Base-by-base conservation (phyloP, 2,113 vertebrate genomes). In the Symphodus melops region DNA sequence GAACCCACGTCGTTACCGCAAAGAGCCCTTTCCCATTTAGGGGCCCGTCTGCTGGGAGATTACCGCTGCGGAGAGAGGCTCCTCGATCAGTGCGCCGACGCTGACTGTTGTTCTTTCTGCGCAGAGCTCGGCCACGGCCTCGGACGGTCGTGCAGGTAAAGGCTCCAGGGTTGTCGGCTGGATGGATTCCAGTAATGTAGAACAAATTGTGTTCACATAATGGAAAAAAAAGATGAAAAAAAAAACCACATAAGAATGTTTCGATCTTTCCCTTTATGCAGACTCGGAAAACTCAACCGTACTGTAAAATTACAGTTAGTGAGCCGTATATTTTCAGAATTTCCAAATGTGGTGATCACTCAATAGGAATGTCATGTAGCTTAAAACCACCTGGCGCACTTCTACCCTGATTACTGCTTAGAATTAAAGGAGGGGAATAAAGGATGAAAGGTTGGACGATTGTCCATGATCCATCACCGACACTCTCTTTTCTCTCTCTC, bases 21-120 rank as follows among this genome's bases (percentile, higher is more conserved):
- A 60, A 83, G 75, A 88, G 85, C 73, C 80, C 77, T 81, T 89
- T 75, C 81, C 84, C 82, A 78, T 86, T 92, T 76, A 79, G 75
- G 39, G 77, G 72, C 55, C 88, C 87, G 88, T 81, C 87, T 87
- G 79, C 46, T 49, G 77, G 65, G 84, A 92, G 90, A 91, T 91
- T 80, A 88, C 76, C 70, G 49, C 74, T 25, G 69, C 6, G 28
- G 76, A 74, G 67, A 56, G 46, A 62, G 65, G 66, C 33, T 62
- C 66, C 63, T 88, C 80, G 3, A 86, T 79, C 79, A 81, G 23
- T n/a, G 80, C 68, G 62, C 55, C 62, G 63, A 25, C 57, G 54
- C 68, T 66, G 75, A 72, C 68, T 69, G 2, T 75, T 82, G 63
- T 65, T 67, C 71, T 75, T 52, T 59, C n/a, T 53, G 56, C 71